Evolutionary conservation across 2,888 invertebrate species (phyloP), one percentile per base, ranked within the genome.

Genomic region (Rhagium mordax): DNA sequence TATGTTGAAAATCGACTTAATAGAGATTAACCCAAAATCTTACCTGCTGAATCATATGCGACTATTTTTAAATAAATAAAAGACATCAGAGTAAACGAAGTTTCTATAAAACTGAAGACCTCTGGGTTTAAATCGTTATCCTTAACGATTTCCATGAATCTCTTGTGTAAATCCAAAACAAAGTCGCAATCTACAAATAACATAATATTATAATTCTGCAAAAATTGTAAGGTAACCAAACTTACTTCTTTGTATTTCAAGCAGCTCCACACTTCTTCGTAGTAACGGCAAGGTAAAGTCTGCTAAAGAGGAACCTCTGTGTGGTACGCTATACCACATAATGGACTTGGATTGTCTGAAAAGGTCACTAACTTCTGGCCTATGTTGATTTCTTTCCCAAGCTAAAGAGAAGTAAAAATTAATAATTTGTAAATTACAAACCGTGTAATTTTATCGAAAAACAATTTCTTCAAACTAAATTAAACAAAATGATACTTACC

Each of bases 271-370:
- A 33, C 95, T 95, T 74, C 94, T 90, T n/a, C 92, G 89, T 0
- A 96, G 89, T 60, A 96, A 89, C 1, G 94, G 94, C 0, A 93
- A 90, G 81, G 93, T 93, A 74, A 93, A 91, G 79, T 93, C 92
- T 0, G 95, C 96, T 64, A 96, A 89, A 20, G 93, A 91, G 0
- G 96, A 95, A 1, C 97, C 97, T 15, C 92, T 90, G 87, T 97
- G 96, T 0, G 97, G 97, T 6, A 96, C 96, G 51, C 96, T 95
- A 87, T 95, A 96, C 88, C 96, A 96, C 88, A 96, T 91, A 75
- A 94, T 92, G 0, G 92, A 93, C 4, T 89, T 89, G 6, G 93
- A 92, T 27, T 89, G 88, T 0, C 85, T 79, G 89, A 91, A 93
- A 0, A 94, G 86, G 0, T 88, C 87, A 5, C 84, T 84, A 65